Percentiles rank a stretch among this genome's conserved stretches.
phyloP scores from a whole-genome alignment of 1,140 invertebrate species.

The Pogonomyrmex californicus region DNA sequence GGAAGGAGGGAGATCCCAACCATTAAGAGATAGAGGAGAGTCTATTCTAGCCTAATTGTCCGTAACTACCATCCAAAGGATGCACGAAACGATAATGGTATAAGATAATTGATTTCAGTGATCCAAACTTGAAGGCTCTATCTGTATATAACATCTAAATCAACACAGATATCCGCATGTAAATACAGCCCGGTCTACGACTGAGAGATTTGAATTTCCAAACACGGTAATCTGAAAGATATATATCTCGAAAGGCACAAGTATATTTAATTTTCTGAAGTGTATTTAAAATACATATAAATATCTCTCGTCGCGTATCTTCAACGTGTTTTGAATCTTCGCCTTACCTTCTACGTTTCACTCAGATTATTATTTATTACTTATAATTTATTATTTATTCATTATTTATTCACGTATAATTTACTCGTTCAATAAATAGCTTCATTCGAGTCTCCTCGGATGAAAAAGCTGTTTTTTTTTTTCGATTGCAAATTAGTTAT shows the following conservation, averaged over 20 bases:
- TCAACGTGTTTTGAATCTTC: not conserved
- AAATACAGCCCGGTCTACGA: not conserved
- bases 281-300: conserved; percentile 3
- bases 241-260: not conserved
- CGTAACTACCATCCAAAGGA: conserved; percentile 23
- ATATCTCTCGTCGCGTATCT: not conserved
- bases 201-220: conserved; percentile 23
- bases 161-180: conserved; percentile 26
- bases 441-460: not conserved
- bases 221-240: conserved; percentile 2
- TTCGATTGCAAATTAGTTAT: not conserved
- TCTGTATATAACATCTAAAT: conserved; percentile 27
- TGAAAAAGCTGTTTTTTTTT: not conserved
- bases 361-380: not conserved
- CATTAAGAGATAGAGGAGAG: conserved; percentile 9
- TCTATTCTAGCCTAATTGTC: conserved; percentile 38
- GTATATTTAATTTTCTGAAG: not conserved
- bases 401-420: no score
- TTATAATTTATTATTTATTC: no score
- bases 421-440: not conserved
- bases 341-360: not conserved
- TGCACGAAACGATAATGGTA: conserved; percentile 26
- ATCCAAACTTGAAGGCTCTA: conserved; percentile 29
- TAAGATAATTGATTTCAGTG: conserved; percentile 45
- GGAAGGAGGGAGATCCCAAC: not conserved